Evolutionary conservation across 1,140 invertebrate species (phyloP).

Genomic region (Drosophila pseudoobscura): DNA sequence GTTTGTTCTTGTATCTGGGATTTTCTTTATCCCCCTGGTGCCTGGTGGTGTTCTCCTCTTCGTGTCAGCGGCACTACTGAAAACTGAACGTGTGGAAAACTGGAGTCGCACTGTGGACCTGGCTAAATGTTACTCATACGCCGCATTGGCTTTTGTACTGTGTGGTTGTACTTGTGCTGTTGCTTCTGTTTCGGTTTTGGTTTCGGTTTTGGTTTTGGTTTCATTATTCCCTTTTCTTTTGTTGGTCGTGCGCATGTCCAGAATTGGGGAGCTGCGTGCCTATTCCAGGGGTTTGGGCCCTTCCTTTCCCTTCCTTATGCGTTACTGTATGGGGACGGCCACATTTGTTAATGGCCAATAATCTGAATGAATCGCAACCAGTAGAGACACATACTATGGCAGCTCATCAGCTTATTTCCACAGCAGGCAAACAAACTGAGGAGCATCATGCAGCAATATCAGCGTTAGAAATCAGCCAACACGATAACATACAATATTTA

Average conservation of each 20-base stretch:
- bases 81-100: slow-evolving; percentile 70
- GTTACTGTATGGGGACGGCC: slow-evolving; percentile 27
- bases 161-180: slow-evolving; percentile 64
- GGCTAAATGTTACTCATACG: slow-evolving; percentile 68
- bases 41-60: neutral
- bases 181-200: slow-evolving; percentile 50
- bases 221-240: slow-evolving; percentile 25
- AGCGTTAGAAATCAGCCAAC: slow-evolving; percentile 4
- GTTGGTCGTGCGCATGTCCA: slow-evolving; percentile 68
- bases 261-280: slow-evolving; percentile 36
- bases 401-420: slow-evolving; percentile 3
- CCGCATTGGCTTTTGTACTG: slow-evolving; percentile 61
- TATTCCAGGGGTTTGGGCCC: slow-evolving; percentile 18
- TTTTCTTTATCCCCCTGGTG: slow-evolving; percentile 4
- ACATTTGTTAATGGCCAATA: slow-evolving; percentile 19
- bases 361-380: slow-evolving; percentile 29
- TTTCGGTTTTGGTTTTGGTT: slow-evolving; percentile 23
- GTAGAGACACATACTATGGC: neutral
- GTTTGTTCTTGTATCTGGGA: slow-evolving; percentile 4
- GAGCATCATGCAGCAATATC: slow-evolving; percentile 12
- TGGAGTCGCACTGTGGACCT: slow-evolving; percentile 67
- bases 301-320: slow-evolving; percentile 6
- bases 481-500: slow-evolving; percentile 29
- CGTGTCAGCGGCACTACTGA: slow-evolving; percentile 37
- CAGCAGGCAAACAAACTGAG: slow-evolving; percentile 7